phyloP scores from a whole-genome alignment of 2,888 invertebrate genomes.

The Steinernema scapterisci region DNA sequence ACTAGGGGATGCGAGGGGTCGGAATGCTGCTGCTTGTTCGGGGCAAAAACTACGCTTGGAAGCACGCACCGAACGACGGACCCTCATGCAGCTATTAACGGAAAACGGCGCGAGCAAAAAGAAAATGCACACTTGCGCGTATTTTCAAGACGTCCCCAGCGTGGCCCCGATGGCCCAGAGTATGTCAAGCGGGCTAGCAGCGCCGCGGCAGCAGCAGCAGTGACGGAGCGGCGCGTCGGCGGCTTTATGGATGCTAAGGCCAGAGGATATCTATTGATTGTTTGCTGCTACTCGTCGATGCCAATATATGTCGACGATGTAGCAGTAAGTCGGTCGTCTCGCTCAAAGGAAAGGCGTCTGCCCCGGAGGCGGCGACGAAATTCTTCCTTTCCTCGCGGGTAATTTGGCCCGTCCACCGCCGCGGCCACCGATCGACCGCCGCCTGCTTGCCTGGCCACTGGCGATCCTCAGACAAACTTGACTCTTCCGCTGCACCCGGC shows the following conservation, averaged over 20 bases:
- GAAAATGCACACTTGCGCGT: conserved; percentile 18
- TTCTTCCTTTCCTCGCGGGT: conserved; percentile 3
- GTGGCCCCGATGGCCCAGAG: conserved; percentile 17
- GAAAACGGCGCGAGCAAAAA: background rate
- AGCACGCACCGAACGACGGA: conserved; percentile 20
- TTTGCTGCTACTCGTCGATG: conserved; percentile 29
- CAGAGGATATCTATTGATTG: conserved; percentile 31
- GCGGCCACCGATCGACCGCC: background rate
- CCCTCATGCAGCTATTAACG: conserved; percentile 30
- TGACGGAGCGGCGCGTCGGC: conserved; percentile 1
- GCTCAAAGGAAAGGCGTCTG: conserved; percentile 16
- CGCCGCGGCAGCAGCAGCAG: background rate
- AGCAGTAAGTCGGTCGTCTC: conserved; percentile 27
- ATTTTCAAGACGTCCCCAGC: conserved; percentile 5
- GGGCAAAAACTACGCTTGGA: conserved; percentile 19
- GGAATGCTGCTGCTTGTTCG: background rate
- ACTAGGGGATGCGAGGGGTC: conserved; percentile 27
- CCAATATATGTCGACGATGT: conserved; percentile 30
- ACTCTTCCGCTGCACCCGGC: background rate
- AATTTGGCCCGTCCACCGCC: conserved; percentile 26
- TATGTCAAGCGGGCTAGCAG: background rate
- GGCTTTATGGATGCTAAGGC: conserved; percentile 33
- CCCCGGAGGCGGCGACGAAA: background rate
- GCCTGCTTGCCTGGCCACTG: background rate
- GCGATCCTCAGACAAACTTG: too few relatives aligned